phyloP scores from a whole-genome alignment of 2,113 vertebrate genomes.

The Elaphurus davidianus region DNA sequence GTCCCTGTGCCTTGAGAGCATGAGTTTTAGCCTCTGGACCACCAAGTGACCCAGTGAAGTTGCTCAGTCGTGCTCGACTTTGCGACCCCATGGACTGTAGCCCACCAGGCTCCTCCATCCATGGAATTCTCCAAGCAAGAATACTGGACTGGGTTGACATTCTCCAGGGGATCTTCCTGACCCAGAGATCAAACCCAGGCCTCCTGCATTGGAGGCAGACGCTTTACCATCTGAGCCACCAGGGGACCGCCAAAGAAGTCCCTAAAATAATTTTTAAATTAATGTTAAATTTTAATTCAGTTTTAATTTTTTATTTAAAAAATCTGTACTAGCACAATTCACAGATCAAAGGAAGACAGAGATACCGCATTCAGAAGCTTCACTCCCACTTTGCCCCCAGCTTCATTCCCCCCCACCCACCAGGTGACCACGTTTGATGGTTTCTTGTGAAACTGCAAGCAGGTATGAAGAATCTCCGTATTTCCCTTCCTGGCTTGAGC shows the following conservation, averaged over 20 bases:
- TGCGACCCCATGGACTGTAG: neutral
- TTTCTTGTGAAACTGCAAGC: neutral
- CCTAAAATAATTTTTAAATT: neutral
- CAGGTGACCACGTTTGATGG: neutral
- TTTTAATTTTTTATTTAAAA: neutral
- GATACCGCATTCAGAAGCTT: neutral
- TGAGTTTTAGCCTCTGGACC: neutral
- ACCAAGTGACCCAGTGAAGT: neutral
- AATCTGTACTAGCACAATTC: neutral
- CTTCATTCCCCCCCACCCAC: neutral
- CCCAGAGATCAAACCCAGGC: neutral
- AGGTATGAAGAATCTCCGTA: neutral
- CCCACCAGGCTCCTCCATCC: neutral
- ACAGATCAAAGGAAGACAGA: neutral
- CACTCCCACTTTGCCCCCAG: neutral
- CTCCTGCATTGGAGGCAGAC: neutral
- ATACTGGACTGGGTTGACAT: neutral
- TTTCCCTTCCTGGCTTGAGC: neutral
- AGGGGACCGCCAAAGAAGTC: neutral
- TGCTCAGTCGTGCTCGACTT: accelerated
- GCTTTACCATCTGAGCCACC: neutral
- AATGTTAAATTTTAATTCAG: neutral
- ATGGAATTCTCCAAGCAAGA: neutral
- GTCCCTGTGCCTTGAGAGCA: accelerated
- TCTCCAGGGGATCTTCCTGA: neutral